Percentiles rank a stretch among this genome's conserved stretches.
Conservation (phyloP, 1,140 invertebrate genomes). For the Oedothorax gibbosus region DNA sequence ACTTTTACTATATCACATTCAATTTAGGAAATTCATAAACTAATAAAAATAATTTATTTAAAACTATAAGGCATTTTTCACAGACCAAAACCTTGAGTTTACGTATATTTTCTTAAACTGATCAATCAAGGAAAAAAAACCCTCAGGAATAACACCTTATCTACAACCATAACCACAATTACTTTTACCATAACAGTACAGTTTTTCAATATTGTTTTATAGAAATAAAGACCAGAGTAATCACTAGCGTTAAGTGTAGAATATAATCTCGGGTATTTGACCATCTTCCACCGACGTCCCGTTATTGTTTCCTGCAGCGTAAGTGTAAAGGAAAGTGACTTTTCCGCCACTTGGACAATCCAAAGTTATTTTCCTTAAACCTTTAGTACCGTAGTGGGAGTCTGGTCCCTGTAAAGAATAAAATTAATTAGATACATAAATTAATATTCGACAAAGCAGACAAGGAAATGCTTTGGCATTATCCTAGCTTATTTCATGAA, state of each 20-base stretch:
- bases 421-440: neutral
- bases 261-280: conserved; percentile 91
- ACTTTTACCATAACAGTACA: no score
- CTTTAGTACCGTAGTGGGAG: conserved; percentile 89
- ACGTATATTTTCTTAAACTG: no score
- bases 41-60: no score
- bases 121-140: no score
- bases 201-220: no score
- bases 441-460: neutral
- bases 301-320: conserved; percentile 89
- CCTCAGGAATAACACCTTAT: no score
- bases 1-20: no score
- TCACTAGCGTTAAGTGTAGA: conserved; percentile 72
- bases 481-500: neutral
- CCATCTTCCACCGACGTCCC: conserved; percentile 91
- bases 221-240: no score
- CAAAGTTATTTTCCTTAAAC: conserved; percentile 80
- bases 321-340: conserved; percentile 87
- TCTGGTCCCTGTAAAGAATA: conserved; percentile 78
- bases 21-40: no score
- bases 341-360: conserved; percentile 79
- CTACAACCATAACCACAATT: no score
- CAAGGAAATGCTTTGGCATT: neutral
- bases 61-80: no score
- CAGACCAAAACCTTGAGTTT: no score